A percentile compares a stretch with the other conserved stretches of the same genome.
Conservation (phyloP, 2,888 invertebrate genomes). For the Drosophila barbarae region DNA sequence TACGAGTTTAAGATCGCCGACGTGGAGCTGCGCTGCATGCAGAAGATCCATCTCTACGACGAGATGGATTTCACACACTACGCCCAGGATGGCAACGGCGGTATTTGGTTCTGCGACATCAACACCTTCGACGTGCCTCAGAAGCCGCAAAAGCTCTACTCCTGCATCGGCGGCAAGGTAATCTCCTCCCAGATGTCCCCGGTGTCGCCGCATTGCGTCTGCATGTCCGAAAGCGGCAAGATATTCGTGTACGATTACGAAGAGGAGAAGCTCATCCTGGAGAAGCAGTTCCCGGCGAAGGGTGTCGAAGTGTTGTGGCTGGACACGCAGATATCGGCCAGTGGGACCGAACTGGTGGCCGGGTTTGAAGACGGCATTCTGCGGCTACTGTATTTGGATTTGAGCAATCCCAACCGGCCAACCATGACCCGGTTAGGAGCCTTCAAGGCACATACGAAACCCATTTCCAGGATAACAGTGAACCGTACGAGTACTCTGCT, state of each 20-base stretch:
- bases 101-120: constrained; percentile 87
- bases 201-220: constrained; percentile 85
- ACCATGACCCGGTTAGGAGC: constrained; percentile 79
- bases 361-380: constrained; percentile 88
- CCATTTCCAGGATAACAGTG: constrained; percentile 83
- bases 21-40: constrained; percentile 75
- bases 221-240: constrained; percentile 87
- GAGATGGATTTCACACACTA: constrained; percentile 83
- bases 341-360: constrained; percentile 84
- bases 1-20: constrained; percentile 86
- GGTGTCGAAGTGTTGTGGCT: constrained; percentile 86
- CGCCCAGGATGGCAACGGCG: constrained; percentile 93
- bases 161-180: constrained; percentile 88
- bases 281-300: constrained; percentile 82
- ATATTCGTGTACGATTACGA: constrained; percentile 87
- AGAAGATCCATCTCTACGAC: constrained; percentile 78
- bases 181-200: constrained; percentile 86
- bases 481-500: constrained; percentile 82
- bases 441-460: constrained; percentile 85
- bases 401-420: constrained; percentile 41
- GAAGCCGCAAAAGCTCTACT: constrained; percentile 81
- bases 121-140: constrained; percentile 81
- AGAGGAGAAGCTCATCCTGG: constrained; percentile 82
- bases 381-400: constrained; percentile 80
- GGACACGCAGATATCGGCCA: constrained; percentile 83